Conservation (phyloP, 1,140 invertebrate genomes). For the Drosophila santomea region DNA sequence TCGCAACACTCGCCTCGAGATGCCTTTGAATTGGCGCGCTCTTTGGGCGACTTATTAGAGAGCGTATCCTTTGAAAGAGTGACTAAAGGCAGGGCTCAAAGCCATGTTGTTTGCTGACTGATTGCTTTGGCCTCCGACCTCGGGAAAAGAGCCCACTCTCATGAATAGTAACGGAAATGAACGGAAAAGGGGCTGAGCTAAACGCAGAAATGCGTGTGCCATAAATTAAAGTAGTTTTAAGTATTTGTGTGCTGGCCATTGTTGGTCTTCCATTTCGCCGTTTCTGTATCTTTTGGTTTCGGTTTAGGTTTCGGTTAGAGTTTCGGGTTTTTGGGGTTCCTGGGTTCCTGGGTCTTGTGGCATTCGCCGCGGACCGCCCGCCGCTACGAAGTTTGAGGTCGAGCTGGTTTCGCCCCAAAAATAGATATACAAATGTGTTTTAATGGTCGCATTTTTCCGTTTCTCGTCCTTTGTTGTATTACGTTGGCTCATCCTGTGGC, state of each 20-base stretch:
- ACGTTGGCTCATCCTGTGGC: conserved; percentile 33
- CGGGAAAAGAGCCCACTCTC: not conserved
- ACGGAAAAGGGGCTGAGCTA: conserved; percentile 50
- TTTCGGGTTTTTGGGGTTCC: conserved; percentile 18
- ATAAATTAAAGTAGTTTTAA: conserved; percentile 83
- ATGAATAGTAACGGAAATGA: conserved; percentile 50
- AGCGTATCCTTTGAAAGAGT: conserved; percentile 35
- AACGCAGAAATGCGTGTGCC: conserved; percentile 78
- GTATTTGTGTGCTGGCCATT: conserved; percentile 48
- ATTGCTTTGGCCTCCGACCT: conserved; percentile 64
- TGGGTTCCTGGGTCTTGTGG: conserved; percentile 32
- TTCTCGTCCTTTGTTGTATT: conserved; percentile 48
- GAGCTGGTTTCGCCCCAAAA: conserved; percentile 68
- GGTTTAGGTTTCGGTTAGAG: conserved; percentile 22
- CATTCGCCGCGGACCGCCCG: conserved; percentile 50
- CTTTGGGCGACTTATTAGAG: conserved; percentile 28
- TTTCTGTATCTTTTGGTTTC: conserved; percentile 30
- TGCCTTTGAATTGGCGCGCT: conserved; percentile 40
- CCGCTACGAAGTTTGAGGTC: conserved; percentile 46
- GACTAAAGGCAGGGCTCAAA: conserved; percentile 46
- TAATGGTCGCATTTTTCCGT: conserved; percentile 74
- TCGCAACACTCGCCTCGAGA: conserved; percentile 34
- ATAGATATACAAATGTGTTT: conserved; percentile 83
- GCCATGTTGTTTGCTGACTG: conserved; percentile 71
- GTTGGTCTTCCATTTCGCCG: conserved; percentile 4